Conservation (phyloP, 2,113 vertebrate genomes). For the Zosterops hypoxanthus region DNA sequence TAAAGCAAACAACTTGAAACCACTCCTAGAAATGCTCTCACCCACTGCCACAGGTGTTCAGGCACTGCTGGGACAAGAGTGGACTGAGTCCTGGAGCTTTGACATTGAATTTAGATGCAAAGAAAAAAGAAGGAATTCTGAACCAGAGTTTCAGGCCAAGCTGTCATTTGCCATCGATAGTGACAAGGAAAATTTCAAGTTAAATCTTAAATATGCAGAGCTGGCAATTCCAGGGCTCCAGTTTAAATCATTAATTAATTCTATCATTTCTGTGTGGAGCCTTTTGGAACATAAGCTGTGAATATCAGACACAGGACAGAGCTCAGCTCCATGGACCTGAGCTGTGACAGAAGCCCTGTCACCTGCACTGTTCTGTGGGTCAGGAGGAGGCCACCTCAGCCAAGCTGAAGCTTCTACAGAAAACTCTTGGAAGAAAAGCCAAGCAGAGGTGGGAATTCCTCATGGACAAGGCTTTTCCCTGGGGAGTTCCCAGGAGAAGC, state of each 20-base stretch:
- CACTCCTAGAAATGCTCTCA: not conserved
- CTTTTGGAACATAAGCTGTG: not conserved
- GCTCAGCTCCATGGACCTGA: not conserved
- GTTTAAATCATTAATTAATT: not conserved
- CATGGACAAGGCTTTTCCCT: accelerated
- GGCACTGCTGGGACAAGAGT: not conserved
- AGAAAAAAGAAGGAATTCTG: not conserved
- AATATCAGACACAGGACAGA: not conserved
- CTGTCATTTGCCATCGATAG: not conserved
- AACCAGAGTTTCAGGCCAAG: not conserved
- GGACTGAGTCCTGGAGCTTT: not conserved
- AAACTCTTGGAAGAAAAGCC: not conserved
- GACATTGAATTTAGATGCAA: not conserved
- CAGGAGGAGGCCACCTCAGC: not conserved
- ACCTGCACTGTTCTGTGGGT: not conserved
- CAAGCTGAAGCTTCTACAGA: not conserved
- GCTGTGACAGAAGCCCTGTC: not conserved
- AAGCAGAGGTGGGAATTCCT: not conserved
- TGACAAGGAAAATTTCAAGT: not conserved
- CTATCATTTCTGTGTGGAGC: not conserved
- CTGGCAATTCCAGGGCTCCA: not conserved
- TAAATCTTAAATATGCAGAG: not conserved
- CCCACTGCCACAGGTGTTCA: not conserved
- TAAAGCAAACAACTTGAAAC: not conserved
- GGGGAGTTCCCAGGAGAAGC: not conserved